phyloP scores from a whole-genome alignment of 2,888 invertebrate genomes.

The Vanessa cardui region DNA sequence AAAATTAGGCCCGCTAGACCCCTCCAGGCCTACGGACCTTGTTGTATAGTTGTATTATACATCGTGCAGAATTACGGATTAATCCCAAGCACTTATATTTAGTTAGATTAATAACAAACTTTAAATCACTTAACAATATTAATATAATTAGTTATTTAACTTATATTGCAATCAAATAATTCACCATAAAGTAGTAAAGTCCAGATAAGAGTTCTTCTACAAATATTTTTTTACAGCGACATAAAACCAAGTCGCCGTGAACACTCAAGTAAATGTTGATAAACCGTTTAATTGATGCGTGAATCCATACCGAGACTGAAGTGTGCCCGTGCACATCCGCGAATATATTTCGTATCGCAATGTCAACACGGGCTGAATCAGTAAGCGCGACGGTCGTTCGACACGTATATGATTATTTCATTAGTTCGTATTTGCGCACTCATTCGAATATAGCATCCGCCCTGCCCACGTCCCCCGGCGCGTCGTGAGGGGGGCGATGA shows the following conservation, averaged over 20 bases:
- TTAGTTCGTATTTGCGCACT: slow-evolving; percentile 80
- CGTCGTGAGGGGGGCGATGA: slow-evolving; percentile 65
- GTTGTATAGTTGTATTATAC: slow-evolving; percentile 9
- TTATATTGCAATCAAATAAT: no score
- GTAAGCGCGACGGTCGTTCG: slow-evolving; percentile 67
- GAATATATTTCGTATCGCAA: slow-evolving; percentile 32
- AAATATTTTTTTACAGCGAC: background rate
- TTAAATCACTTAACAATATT: background rate
- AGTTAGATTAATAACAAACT: background rate
- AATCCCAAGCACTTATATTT: slow-evolving; percentile 58
- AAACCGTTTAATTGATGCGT: slow-evolving; percentile 55
- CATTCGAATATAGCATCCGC: slow-evolving; percentile 73
- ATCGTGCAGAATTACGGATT: slow-evolving; percentile 57
- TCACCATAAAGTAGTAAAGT: no score
- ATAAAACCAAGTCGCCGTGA: slow-evolving; percentile 56
- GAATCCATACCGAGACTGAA: slow-evolving; percentile 24
- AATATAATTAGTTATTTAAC: no score
- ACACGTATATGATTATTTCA: slow-evolving; percentile 83
- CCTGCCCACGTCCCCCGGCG: slow-evolving; percentile 42
- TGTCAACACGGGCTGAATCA: slow-evolving; percentile 67
- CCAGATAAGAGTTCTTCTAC: no score
- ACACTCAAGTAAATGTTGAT: slow-evolving; percentile 66
- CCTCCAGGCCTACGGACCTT: slow-evolving; percentile 59
- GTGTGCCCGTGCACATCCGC: slow-evolving; percentile 23
- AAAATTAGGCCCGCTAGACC: slow-evolving; percentile 79